Conservation (phyloP, 1,140 invertebrate species). For the Lucilia sericata region DNA sequence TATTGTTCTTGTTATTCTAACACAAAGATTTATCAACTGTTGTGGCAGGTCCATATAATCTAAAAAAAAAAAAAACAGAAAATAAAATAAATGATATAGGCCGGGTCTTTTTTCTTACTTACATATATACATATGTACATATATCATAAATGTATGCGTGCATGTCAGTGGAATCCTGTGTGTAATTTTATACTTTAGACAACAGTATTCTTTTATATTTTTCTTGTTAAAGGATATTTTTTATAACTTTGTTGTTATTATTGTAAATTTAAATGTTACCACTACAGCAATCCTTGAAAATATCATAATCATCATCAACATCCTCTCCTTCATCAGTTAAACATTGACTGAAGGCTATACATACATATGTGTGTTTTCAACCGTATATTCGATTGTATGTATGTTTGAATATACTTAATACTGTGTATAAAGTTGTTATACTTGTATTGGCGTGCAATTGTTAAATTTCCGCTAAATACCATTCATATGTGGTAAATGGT, state of each 20-base stretch:
- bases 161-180: not conserved
- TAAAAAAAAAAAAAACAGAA: not conserved
- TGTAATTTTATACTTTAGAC: not conserved
- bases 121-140: no score
- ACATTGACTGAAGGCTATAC: not conserved
- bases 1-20: not conserved
- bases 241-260: not conserved
- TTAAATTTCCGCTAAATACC: constrained; percentile 29
- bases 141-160: no score
- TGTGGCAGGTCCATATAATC: not conserved
- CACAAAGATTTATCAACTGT: constrained; percentile 24
- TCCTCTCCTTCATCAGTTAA: not conserved
- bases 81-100: not conserved
- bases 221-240: not conserved
- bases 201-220: not conserved
- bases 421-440: constrained; percentile 7
- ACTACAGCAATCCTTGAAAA: not conserved
- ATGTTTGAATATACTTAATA: no score
- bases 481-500: constrained; percentile 27
- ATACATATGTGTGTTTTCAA: no score
- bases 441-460: not conserved
- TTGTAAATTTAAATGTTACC: constrained; percentile 8
- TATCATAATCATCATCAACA: not conserved
- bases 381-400: no score
- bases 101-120: not conserved